phyloP scores from a whole-genome alignment of 2,888 invertebrate genomes.

The Trissoscelio sp. region DNA sequence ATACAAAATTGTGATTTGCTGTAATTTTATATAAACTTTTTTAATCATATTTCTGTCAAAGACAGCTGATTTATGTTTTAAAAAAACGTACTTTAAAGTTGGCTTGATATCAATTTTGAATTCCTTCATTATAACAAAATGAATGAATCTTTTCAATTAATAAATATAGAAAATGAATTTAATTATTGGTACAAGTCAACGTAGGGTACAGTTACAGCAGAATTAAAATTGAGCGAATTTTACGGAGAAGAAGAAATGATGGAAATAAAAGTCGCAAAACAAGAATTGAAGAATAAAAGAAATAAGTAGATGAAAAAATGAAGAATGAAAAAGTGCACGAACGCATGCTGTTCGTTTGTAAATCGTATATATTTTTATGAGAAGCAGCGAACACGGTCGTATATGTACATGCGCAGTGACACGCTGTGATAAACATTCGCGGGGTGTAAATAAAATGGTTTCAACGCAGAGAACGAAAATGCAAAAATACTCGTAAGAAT shows the following conservation, averaged over 20 bases:
- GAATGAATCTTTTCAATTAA: no score
- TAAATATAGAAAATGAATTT: no score
- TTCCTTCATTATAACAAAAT: no score
- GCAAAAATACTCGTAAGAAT: conserved; percentile 57
- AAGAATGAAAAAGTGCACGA: conserved; percentile 13
- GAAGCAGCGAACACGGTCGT: conserved; percentile 53
- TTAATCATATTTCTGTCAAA: no score
- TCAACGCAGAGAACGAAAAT: conserved; percentile 26
- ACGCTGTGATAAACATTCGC: conserved; percentile 70
- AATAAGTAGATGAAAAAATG: neutral
- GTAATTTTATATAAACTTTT: no score
- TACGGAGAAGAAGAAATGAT: no score
- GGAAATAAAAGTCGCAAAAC: conserved; percentile 17
- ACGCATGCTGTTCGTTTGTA: conserved; percentile 30
- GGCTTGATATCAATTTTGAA: neutral
- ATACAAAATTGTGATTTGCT: no score
- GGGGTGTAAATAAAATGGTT: conserved; percentile 62
- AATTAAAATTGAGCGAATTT: no score
- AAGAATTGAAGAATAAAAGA: conserved; percentile 21
- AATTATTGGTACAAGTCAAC: no score
- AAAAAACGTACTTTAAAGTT: neutral
- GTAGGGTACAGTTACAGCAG: no score
- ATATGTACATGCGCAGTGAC: conserved; percentile 43
- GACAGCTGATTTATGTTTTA: no score
- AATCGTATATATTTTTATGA: conserved; percentile 64